phyloP scores from a whole-genome alignment of 2,888 invertebrate genomes.

The Parnassius mnemosyne region DNA sequence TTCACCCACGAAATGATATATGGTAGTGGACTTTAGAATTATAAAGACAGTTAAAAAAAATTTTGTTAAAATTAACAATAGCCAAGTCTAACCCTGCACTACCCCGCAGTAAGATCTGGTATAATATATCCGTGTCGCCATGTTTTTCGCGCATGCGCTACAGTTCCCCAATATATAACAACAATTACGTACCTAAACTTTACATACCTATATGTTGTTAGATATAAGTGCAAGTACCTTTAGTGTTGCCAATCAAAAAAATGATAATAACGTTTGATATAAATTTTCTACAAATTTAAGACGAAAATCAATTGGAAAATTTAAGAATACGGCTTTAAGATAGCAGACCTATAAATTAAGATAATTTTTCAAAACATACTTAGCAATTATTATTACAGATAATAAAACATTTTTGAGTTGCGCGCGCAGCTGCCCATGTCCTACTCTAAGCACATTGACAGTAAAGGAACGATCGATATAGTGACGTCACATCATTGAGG shows the following conservation, averaged over 20 bases:
- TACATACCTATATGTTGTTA: constrained; percentile 28
- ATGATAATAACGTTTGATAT: neutral
- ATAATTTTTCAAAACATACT: neutral
- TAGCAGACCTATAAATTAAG: no score
- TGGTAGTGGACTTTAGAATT: no score
- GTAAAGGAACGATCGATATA: constrained; percentile 57
- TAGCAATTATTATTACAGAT: neutral
- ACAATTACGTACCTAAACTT: constrained; percentile 55
- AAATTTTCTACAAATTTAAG: no score
- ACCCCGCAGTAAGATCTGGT: constrained; percentile 62
- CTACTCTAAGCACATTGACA: constrained; percentile 51
- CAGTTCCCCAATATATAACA: constrained; percentile 52
- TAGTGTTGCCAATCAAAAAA: constrained; percentile 33
- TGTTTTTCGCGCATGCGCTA: constrained; percentile 73
- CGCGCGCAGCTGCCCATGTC: constrained; percentile 51
- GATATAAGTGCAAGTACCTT: constrained; percentile 20
- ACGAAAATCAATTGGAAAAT: no score
- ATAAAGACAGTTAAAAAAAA: no score
- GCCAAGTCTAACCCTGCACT: constrained; percentile 51
- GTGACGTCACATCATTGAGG: constrained; percentile 74
- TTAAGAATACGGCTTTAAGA: no score
- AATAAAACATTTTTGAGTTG: constrained; percentile 29
- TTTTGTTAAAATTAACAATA: no score
- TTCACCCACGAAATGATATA: no score
- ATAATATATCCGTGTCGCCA: constrained; percentile 50